phyloP scores from a whole-genome alignment of 1,140 invertebrate genomes.

The Drosophila parabipectinata region DNA sequence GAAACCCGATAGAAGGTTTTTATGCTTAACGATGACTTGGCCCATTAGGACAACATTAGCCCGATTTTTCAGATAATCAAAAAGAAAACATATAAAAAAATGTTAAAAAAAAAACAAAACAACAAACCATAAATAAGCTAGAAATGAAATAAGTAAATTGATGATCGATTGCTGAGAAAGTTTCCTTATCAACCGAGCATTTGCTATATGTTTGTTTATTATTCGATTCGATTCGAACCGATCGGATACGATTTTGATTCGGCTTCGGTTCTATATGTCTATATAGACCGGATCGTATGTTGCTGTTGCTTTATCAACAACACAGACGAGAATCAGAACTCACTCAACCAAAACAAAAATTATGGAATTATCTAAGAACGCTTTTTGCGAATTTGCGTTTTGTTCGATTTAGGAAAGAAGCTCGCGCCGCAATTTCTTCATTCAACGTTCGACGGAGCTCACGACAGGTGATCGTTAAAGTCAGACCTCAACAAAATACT shows the following conservation, averaged over 20 bases:
- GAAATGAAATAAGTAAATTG: neutral
- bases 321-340: constrained; percentile 24
- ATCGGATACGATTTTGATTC: constrained; percentile 3
- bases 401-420: constrained; percentile 58
- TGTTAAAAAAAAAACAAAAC: constrained; percentile 19
- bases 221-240: constrained; percentile 19
- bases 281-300: constrained; percentile 12
- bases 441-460: constrained; percentile 57
- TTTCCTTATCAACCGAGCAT: constrained; percentile 16
- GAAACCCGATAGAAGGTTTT: neutral
- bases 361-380: constrained; percentile 74
- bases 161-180: neutral
- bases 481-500: neutral
- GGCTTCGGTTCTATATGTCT: neutral
- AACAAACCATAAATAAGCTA: neutral
- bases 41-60: neutral
- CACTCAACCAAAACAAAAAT: constrained; percentile 71
- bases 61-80: neutral
- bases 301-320: constrained; percentile 20
- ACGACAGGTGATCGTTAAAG: constrained; percentile 44
- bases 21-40: neutral
- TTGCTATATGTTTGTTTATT: constrained; percentile 30
- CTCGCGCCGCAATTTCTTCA: constrained; percentile 47
- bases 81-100: constrained; percentile 4
- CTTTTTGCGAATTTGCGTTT: constrained; percentile 70